Percentiles rank a stretch among this genome's conserved stretches.
Evolutionary conservation across 2,113 vertebrate species (phyloP).

Genomic region (Phrynocephalus versicolor): DNA sequence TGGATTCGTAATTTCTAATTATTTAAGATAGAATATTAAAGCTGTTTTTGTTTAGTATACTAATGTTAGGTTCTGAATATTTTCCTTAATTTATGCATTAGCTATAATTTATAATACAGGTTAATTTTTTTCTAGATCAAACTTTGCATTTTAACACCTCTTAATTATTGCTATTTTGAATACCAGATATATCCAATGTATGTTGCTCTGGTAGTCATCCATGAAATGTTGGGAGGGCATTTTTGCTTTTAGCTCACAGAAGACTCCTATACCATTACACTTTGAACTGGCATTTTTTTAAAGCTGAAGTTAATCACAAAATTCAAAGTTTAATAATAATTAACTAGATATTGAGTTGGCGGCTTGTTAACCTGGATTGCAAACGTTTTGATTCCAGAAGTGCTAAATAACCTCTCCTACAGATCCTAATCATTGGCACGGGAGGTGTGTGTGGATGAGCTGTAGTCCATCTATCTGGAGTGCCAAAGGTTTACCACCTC

Average conservation of each 20-base stretch:
- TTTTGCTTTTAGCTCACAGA: not conserved
- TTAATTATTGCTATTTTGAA: not conserved
- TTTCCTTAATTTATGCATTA: not conserved
- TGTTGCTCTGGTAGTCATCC: no score
- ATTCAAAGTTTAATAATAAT: no score
- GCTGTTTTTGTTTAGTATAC: not conserved
- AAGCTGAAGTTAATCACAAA: not conserved
- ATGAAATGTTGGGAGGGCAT: not conserved
- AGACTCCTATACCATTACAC: not conserved
- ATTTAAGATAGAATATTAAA: not conserved
- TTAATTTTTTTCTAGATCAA: constrained; percentile 3
- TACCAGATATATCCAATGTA: not conserved
- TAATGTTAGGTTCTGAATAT: not conserved
- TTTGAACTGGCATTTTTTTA: not conserved
- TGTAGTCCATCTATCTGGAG: no score
- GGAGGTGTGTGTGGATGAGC: no score
- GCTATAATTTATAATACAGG: not conserved
- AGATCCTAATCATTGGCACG: no score
- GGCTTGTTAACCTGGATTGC: not conserved
- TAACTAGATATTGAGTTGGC: no score
- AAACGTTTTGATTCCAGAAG: not conserved
- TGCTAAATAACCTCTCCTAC: no score
- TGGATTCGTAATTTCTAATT: not conserved
- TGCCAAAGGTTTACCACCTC: no score
- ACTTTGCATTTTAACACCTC: constrained; percentile 2